phyloP scores from a whole-genome alignment of 2,113 vertebrate genomes.

The Scartelaos histophorus region DNA sequence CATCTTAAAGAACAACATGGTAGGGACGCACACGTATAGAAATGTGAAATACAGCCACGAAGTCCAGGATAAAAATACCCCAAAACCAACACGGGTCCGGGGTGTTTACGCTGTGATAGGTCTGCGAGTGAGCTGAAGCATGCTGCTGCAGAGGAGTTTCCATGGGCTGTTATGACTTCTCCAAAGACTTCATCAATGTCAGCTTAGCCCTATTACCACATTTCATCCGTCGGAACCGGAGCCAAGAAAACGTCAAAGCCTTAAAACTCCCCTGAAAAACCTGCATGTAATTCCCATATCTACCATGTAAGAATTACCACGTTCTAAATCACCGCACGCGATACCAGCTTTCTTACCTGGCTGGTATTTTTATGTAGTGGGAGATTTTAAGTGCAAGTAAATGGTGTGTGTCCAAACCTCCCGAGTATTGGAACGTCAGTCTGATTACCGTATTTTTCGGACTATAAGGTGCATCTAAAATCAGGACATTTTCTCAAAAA shows the following conservation, averaged over 20 bases:
- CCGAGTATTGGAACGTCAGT: slow-evolving; percentile 17
- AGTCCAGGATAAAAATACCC: slow-evolving; percentile 49
- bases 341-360: slow-evolving; percentile 25
- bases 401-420: slow-evolving; percentile 28
- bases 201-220: slow-evolving; percentile 28
- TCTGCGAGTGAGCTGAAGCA: slow-evolving; percentile 34
- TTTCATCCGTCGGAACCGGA: slow-evolving; percentile 20
- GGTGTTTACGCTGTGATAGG: slow-evolving; percentile 21
- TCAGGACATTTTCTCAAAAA: no score
- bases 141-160: slow-evolving; percentile 43
- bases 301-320: slow-evolving; percentile 33
- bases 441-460: no score
- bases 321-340: slow-evolving; percentile 49
- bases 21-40: slow-evolving; percentile 46
- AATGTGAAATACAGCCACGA: slow-evolving; percentile 41
- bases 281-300: slow-evolving; percentile 41
- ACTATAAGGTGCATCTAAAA: no score
- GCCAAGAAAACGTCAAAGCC: slow-evolving; percentile 45
- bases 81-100: slow-evolving; percentile 37
- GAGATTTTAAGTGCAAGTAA: slow-evolving; percentile 37
- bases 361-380: slow-evolving; percentile 32
- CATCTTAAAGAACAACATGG: slow-evolving; percentile 44
- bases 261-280: slow-evolving; percentile 15
- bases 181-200: slow-evolving; percentile 58
- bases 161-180: slow-evolving; percentile 43